Base-by-base conservation (phyloP, 2,888 invertebrate species). In the Ectemnius continuus region DNA sequence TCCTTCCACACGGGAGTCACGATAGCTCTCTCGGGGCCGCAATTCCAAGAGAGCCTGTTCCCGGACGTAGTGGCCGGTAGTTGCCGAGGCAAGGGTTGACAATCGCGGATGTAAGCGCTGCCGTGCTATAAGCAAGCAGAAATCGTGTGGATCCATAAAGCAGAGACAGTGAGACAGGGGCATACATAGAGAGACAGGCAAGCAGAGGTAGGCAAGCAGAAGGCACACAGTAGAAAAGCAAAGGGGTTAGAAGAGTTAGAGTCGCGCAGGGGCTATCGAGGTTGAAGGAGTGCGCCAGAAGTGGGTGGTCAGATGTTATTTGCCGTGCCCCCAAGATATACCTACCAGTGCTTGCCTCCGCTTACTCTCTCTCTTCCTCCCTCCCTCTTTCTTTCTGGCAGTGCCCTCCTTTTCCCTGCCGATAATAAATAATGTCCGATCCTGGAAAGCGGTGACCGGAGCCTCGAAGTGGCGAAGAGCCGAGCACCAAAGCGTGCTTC, bases 211-310 rank as follows among this genome's bases (percentile, higher is more conserved):
- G 23, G 23, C 23, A 23, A 23, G 23, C 2, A 23, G 23, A 23
- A 23, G 2, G 23, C 11, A 11, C 36, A 36, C 36, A 11, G 36
- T 11, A 36, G 36, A 36, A 36, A 36, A 36, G 36, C 36, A 36
- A 36, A 36, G 36, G 36, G 36, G 36, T 36, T 36, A 36, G 28
- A 20, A 36, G 59, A 20, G 59, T 52, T 52, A 16, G n/a, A 52
- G n/a, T 6, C 14, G 52, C 5, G 52, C 16, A 5, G 4, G 52
- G 52, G 0, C 52, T 52, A 57, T 52, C 70, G 57, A 67, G 60
- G 66, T 67, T 67, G 67, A 57, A 61, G 70, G 60, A n/a, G 57
- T 56, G 18, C 45, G 28, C 16, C 46, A 46, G 28, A 67, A 67
- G 67, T 71, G 60, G 46, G 47, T 20, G 47, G 47, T 70, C 57